phyloP scores from a whole-genome alignment of 2,888 invertebrate species.

The Cylindroiulus punctatus region DNA sequence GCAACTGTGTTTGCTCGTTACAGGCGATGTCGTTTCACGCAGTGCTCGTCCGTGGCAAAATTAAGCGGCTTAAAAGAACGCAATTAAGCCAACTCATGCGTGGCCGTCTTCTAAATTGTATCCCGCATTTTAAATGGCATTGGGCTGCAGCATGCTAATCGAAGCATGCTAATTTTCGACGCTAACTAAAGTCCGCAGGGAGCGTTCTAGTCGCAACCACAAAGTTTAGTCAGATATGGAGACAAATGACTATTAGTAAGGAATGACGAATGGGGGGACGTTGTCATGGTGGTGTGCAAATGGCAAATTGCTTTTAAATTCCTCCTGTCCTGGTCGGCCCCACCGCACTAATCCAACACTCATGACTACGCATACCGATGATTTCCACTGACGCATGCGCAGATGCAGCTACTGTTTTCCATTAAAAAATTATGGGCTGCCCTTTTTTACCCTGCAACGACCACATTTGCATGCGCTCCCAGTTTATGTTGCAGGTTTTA shows the following conservation, averaged over 20 bases:
- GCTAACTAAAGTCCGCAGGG: neutral
- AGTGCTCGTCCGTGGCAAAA: neutral
- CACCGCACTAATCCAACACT: conserved; percentile 48
- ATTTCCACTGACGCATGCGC: conserved; percentile 16
- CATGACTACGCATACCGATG: conserved; percentile 49
- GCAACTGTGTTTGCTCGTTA: neutral
- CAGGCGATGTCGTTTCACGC: neutral
- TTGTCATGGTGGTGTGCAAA: conserved; percentile 49
- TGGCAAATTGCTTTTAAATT: conserved; percentile 57
- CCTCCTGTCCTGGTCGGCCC: conserved; percentile 54
- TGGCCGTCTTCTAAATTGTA: neutral
- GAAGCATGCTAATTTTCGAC: conserved; percentile 46
- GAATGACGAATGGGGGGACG: conserved; percentile 54
- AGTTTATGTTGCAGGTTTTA: conserved; percentile 26
- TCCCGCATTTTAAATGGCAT: neutral
- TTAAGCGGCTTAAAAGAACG: neutral
- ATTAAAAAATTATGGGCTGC: conserved; percentile 7
- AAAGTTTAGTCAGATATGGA: conserved; percentile 48
- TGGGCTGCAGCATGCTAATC: conserved; percentile 44
- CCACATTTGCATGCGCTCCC: neutral
- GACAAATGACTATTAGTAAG: conserved; percentile 52
- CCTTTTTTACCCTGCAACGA: conserved; percentile 4
- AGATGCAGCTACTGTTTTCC: neutral
- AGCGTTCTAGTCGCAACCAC: neutral
- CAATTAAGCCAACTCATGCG: conserved; percentile 8